phyloP scores from a whole-genome alignment of 1,140 invertebrate genomes.

The Stegodyphus dumicola region DNA sequence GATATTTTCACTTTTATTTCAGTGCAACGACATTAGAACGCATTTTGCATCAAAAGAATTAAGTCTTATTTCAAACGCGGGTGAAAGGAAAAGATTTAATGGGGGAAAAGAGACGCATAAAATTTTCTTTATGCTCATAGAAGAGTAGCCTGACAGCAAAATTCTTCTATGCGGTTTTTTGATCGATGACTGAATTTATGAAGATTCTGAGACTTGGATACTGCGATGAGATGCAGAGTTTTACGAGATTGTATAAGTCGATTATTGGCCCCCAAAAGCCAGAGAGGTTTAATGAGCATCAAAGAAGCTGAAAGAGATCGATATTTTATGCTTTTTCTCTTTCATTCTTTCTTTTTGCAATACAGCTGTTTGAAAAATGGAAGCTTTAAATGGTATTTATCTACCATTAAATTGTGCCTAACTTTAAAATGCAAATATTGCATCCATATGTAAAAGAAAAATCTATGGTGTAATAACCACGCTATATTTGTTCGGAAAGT shows the following conservation, averaged over 20 bases:
- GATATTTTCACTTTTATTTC: too few species aligned
- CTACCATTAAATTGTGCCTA: constrained; percentile 28
- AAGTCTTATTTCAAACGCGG: not conserved
- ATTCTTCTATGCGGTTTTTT: constrained; percentile 16
- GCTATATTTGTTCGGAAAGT: constrained; percentile 3
- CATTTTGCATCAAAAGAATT: too few species aligned
- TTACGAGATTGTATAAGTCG: constrained; percentile 47
- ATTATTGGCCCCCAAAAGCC: constrained; percentile 46
- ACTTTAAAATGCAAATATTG: constrained; percentile 14
- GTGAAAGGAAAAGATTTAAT: constrained; percentile 28
- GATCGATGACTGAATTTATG: constrained; percentile 55
- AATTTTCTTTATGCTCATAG: not conserved
- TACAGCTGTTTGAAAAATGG: constrained; percentile 10
- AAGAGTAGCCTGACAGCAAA: not conserved
- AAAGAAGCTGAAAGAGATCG: constrained; percentile 25
- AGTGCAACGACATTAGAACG: too few species aligned
- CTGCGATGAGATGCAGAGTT: constrained; percentile 16
- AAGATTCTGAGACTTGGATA: constrained; percentile 34
- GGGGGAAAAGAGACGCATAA: constrained; percentile 35
- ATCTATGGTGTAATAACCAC: not conserved
- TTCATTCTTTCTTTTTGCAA: not conserved
- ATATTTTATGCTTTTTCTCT: constrained; percentile 30
- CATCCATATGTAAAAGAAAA: not conserved
- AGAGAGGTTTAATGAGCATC: constrained; percentile 57
- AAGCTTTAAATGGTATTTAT: constrained; percentile 37